These are phyloP conservation scores for Limanda limanda DNA, from an alignment of 2,113 vertebrate species.

Conservation along the genomic window DNA sequence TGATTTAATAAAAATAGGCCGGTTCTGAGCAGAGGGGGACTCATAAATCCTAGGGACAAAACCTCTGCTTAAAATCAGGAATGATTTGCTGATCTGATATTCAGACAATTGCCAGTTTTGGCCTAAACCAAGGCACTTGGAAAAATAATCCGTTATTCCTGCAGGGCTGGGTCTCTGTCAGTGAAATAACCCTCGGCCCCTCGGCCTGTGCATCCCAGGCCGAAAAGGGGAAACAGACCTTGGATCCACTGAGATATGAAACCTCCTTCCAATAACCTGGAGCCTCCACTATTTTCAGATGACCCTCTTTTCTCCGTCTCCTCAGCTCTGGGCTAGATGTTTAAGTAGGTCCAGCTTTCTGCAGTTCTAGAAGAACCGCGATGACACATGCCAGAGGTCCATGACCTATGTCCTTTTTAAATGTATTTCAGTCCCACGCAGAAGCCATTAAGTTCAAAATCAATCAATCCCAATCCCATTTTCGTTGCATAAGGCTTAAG, in stretches of 20 bases:
- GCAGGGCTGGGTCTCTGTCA: constrained; percentile 32
- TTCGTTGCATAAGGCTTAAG: not conserved
- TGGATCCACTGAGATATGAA: constrained; percentile 61
- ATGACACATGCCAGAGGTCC: not conserved
- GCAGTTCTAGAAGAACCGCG: constrained; percentile 14
- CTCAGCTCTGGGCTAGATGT: constrained; percentile 43
- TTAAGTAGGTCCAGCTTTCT: constrained; percentile 36
- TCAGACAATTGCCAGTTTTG: constrained; percentile 27
- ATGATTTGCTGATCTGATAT: constrained; percentile 21
- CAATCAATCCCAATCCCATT: not conserved
- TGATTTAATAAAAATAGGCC: constrained; percentile 13
- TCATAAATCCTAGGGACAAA: not conserved
- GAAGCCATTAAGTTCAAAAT: not conserved
- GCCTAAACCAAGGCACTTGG: constrained; percentile 19
- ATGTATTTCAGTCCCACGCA: not conserved
- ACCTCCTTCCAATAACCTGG: constrained; percentile 48
- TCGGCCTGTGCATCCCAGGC: constrained; percentile 19
- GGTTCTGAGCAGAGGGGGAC: not conserved
- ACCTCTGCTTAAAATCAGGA: constrained; percentile 16
- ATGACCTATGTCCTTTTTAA: not conserved
- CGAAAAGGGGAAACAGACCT: constrained; percentile 30
- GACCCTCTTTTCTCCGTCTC: constrained; percentile 39
- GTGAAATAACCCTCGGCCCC: constrained; percentile 49
- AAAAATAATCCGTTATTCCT: constrained; percentile 60
- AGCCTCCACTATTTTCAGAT: constrained; percentile 66